A percentile compares a stretch with the other conserved stretches of the same genome.
These are phyloP conservation scores for Crioceris asparagi DNA, from an alignment of 2,888 invertebrate genomes.

Conservation along the genomic window DNA sequence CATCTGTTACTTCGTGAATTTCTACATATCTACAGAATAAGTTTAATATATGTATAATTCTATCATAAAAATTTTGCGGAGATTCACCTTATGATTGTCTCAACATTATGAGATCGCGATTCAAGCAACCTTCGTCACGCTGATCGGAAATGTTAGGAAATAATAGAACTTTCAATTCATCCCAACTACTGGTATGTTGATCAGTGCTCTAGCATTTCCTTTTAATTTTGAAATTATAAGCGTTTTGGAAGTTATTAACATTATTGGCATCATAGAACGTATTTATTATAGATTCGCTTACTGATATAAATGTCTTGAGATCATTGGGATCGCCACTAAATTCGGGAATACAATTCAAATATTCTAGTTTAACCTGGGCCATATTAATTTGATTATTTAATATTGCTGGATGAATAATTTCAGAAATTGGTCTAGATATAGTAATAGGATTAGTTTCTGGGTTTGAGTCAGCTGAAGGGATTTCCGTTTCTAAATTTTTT, in stretches of 20 bases:
- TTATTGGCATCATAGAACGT: conserved; percentile 8
- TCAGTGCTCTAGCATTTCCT: conserved; percentile 9
- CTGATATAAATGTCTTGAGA: conserved; percentile 1
- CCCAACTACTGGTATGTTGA: conserved; percentile 10
- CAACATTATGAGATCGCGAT: conserved; percentile 15
- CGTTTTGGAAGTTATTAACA: conserved; percentile 10
- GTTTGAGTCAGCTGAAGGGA: no score
- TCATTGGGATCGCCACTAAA: conserved; percentile 9
- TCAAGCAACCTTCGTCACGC: conserved; percentile 14
- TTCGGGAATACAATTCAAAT: conserved; percentile 8
- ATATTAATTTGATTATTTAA: no score
- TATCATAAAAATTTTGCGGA: conserved; percentile 15
- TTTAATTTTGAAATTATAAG: conserved; percentile 8
- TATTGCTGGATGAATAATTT: no score
- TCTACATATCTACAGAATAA: conserved; percentile 9
- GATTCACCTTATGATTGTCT: conserved; percentile 12
- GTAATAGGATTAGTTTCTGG: no score
- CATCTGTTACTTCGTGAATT: conserved; percentile 7
- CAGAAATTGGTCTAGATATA: no score
- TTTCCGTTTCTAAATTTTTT: no score
- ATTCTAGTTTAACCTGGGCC: conserved; percentile 8
- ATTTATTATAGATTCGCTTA: conserved; percentile 4
- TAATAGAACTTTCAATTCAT: conserved; percentile 5
- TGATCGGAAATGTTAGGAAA: conserved; percentile 13
- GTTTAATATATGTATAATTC: conserved; percentile 10